A percentile compares a stretch with the other conserved stretches of the same genome.
These are phyloP conservation scores for Mola mola DNA, from an alignment of 2,113 vertebrate genomes.

Conservation along the genomic window DNA sequence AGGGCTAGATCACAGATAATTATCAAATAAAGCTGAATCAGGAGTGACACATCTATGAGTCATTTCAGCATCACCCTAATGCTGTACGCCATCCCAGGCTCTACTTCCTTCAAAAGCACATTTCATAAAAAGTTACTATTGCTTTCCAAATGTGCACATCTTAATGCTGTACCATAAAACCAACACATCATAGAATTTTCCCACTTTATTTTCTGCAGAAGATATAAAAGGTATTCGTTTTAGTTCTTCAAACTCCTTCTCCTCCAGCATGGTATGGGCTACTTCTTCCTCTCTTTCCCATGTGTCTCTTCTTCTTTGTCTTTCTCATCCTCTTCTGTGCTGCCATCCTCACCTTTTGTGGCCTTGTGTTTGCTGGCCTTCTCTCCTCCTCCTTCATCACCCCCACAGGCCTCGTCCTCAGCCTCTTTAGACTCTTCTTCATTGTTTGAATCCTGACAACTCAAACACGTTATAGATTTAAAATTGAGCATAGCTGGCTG, in stretches of 20 bases:
- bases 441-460: slow-evolving; percentile 30
- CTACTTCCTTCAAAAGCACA: background rate
- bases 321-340: background rate
- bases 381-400: slow-evolving; percentile 17
- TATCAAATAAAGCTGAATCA: too few species aligned
- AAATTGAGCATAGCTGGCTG: too few species aligned
- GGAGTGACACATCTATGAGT: background rate
- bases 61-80: background rate
- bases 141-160: background rate
- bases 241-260: too few species aligned
- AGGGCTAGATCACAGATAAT: too few species aligned
- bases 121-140: background rate
- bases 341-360: background rate
- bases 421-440: slow-evolving; percentile 55
- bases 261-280: background rate
- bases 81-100: background rate
- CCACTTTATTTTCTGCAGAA: background rate
- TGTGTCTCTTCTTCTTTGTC: background rate
- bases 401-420: slow-evolving; percentile 11
- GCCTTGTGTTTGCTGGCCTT: slow-evolving; percentile 10
- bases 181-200: background rate
- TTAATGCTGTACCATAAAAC: background rate
- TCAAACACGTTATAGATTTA: background rate
- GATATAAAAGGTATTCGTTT: background rate
- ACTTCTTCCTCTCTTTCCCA: slow-evolving; percentile 7